Base-by-base conservation (phyloP, 30 jellyfish, hydroid and myxozoan species). In the Rhopilema esculentum region DNA sequence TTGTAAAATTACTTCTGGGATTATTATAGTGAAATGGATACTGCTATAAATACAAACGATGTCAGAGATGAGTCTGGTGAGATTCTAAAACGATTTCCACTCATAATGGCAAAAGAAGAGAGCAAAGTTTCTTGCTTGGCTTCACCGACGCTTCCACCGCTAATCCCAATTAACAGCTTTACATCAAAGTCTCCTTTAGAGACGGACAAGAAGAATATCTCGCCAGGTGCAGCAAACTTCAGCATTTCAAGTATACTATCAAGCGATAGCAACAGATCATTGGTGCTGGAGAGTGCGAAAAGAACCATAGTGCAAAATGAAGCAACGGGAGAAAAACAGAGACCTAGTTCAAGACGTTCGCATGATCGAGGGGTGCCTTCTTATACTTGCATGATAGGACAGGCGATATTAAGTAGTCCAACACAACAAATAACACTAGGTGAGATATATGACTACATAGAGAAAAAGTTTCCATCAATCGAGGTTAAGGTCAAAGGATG, bases 381-480 rank as follows among this genome's bases (percentile, higher is more conserved):
- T 15, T 89, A 89, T 71, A 89, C 97, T 21, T 82, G 92, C 16
- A 89, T 89, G 97, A 89, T 89, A 2, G 97, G 86, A 0, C 97
- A 80, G 50, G 97, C 97, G 9, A 81, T 89, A 4, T 40, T 89
- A 24, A 57, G 89, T 67, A 89, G 86, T 61, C 74, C 49, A 25
- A 85, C 64, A 12, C 66, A 78, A 49, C 63, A 63, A 65, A 18
- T 89, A 4, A 89, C 97, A 4, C 88, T 89, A 53, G 97, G 97
- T 16, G 97, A 81, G 61, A 89, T 89, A 8, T 89, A 89, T 65
- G 97, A 89, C 27, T 89, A 79, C 61, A 89, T 89, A 6, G 97
- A 89, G 51, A 62, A 20, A 26, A 29, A 57, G 78, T 89, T 51
- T 48, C 92, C 92, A 4, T 75, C 89, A 0, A 69, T 89, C 31